These are phyloP conservation scores for Rhyzopertha dominica DNA, from an alignment of 1,140 invertebrate species.

Conservation along the genomic window DNA sequence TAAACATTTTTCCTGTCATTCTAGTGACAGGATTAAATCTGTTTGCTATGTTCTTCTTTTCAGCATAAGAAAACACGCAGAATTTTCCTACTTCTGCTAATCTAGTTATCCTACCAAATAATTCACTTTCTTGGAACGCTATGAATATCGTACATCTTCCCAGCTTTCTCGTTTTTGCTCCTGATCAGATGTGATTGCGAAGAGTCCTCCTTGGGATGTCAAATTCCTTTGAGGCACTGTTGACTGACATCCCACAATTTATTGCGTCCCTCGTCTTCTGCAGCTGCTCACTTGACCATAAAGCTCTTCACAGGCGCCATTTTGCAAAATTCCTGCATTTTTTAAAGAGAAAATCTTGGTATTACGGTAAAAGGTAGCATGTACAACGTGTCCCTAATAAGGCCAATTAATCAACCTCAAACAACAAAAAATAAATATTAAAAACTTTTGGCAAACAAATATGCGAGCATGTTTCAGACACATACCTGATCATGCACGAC, in stretches of 20 bases:
- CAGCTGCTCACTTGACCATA: background rate
- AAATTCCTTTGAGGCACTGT: background rate
- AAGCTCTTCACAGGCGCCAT: background rate
- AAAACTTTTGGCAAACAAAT: background rate
- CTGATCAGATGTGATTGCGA: background rate
- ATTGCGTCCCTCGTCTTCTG: background rate
- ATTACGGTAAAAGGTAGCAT: background rate
- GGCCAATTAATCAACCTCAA: slow-evolving; percentile 1
- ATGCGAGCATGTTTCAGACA: background rate
- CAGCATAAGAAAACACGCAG: background rate
- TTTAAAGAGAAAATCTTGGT: background rate
- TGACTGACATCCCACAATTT: background rate
- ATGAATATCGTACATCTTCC: background rate
- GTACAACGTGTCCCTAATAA: background rate
- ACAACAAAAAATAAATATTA: background rate
- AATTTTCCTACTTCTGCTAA: slow-evolving; percentile 5
- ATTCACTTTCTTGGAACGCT: background rate
- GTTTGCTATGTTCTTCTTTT: background rate
- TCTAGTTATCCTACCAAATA: background rate
- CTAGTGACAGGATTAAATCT: no score
- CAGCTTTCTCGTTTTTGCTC: background rate
- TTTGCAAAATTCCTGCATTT: slow-evolving; percentile 3
- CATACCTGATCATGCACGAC: background rate
- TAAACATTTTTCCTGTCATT: slow-evolving; percentile 7
- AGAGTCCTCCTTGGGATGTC: slow-evolving; percentile 3